Conservation (phyloP, 2,113 vertebrate species). For the Gnathonemus echidnorhynchus region DNA sequence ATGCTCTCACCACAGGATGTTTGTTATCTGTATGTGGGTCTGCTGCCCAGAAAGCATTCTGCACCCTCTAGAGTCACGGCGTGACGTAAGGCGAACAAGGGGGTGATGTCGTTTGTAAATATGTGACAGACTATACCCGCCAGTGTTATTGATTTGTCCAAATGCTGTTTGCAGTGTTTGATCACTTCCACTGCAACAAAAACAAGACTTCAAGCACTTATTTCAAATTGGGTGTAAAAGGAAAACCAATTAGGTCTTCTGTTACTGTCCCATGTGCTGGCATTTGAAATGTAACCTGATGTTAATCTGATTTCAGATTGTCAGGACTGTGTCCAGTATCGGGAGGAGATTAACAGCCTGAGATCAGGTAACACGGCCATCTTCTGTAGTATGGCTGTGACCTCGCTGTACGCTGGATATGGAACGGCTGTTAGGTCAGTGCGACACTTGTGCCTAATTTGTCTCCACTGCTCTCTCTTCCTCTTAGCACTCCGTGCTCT, state of each 20-base stretch:
- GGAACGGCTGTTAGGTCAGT: neutral
- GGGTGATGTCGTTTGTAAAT: neutral
- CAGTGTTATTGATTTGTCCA: neutral
- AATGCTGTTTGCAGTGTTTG: neutral
- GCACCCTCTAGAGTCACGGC: neutral
- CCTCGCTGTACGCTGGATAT: neutral
- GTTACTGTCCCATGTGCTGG: neutral
- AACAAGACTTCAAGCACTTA: neutral
- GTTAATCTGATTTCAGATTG: constrained; percentile 6
- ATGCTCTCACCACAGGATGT: neutral
- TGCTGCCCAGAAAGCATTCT: neutral
- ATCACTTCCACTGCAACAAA: neutral
- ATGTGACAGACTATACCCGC: neutral
- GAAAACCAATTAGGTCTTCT: neutral
- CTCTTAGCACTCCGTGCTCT: neutral
- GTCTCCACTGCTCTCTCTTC: neutral
- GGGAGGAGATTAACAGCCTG: neutral
- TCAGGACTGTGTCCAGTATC: neutral
- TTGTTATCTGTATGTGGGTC: neutral
- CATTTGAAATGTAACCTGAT: neutral
- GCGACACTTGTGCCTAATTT: neutral
- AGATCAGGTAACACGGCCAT: neutral
- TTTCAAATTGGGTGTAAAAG: neutral
- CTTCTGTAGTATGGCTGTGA: neutral
- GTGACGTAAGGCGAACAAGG: neutral